These are phyloP conservation scores for Oreochromis grahami DNA, from an alignment of 2,797 vertebrate genomes.

Conservation along the genomic window DNA sequence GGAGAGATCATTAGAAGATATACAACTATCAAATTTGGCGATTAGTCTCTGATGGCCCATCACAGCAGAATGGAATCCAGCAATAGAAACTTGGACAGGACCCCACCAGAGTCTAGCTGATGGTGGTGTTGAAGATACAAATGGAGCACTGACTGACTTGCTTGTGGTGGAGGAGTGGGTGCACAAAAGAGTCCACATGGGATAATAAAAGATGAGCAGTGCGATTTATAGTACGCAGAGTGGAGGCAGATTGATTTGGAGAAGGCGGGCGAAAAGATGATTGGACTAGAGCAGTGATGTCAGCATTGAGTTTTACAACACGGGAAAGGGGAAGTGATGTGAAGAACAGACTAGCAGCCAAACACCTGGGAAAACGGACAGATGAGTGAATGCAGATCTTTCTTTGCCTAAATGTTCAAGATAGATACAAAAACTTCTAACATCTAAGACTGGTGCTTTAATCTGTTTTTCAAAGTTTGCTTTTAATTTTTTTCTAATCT, in stretches of 20 bases:
- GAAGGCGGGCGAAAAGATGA: accelerated
- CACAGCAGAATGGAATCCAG: background rate
- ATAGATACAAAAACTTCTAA: background rate
- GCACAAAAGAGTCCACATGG: background rate
- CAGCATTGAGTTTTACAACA: background rate
- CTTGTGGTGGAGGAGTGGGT: background rate
- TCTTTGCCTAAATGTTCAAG: background rate
- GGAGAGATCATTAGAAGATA: background rate
- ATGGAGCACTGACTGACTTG: background rate
- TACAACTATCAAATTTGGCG: background rate
- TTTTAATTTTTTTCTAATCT: background rate
- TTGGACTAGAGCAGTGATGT: background rate
- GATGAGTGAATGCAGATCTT: background rate
- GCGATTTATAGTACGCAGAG: background rate
- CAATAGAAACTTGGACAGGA: background rate
- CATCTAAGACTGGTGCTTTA: background rate
- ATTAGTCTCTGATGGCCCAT: background rate
- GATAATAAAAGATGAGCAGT: background rate
- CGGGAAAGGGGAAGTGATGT: background rate
- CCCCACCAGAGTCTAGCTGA: background rate
- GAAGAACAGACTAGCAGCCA: background rate
- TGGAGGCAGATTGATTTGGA: background rate
- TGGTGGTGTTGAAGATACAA: background rate
- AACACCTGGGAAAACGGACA: background rate
- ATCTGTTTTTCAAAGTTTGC: background rate